phyloP scores from a whole-genome alignment of 2,888 invertebrate genomes.

The Chymomyza caudatula region DNA sequence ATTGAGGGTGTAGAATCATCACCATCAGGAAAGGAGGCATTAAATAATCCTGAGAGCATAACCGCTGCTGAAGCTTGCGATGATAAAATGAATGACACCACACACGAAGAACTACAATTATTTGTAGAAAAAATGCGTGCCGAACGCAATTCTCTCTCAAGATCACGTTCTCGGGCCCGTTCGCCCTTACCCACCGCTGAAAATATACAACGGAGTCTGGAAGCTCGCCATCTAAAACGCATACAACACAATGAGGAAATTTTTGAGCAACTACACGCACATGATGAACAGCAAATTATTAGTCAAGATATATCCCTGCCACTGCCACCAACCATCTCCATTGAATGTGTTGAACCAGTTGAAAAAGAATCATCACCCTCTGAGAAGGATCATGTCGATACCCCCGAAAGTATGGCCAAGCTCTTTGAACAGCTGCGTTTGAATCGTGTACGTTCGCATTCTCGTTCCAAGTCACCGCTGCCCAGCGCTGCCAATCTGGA shows the following conservation, averaged over 20 bases:
- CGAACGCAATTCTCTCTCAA: conserved; percentile 41
- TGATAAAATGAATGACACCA: conserved; percentile 9
- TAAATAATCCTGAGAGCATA: not conserved
- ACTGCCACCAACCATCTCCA: conserved; percentile 35
- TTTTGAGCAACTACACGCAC: conserved; percentile 34
- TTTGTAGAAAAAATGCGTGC: conserved; percentile 49
- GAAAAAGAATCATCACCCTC: not conserved
- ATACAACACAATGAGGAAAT: conserved; percentile 39
- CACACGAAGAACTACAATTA: conserved; percentile 42
- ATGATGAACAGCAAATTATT: not conserved
- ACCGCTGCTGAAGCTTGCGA: not conserved
- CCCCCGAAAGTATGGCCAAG: conserved; percentile 48
- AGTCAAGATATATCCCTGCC: not conserved
- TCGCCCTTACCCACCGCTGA: conserved; percentile 46
- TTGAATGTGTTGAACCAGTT: conserved; percentile 33
- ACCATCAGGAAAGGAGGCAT: not conserved
- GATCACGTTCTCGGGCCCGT: conserved; percentile 29
- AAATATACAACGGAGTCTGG: conserved; percentile 30
- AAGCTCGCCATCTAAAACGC: not conserved
- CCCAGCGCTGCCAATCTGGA: conserved; percentile 58
- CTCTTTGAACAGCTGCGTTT: conserved; percentile 58
- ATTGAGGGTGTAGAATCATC: not conserved
- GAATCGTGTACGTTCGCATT: conserved; percentile 52
- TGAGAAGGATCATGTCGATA: not conserved
- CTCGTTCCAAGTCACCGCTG: conserved; percentile 54